Conservation (phyloP, 2,113 vertebrate genomes). For the Charina bottae region DNA sequence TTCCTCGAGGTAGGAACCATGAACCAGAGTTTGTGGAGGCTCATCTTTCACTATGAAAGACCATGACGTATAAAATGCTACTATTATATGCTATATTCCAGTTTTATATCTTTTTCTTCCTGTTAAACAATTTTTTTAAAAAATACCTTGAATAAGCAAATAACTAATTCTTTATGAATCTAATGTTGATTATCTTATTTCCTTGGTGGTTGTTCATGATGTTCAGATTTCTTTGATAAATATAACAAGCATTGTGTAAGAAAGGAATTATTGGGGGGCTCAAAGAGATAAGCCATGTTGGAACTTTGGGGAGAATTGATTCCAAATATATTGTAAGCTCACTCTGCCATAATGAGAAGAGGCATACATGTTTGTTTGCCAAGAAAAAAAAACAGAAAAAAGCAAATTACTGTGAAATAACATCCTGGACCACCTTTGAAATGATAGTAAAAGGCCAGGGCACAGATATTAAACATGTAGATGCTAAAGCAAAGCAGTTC, state of each 20-base stretch:
- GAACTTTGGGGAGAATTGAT: conserved; percentile 41
- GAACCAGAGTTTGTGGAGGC: background rate
- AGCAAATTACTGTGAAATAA: conserved; percentile 9
- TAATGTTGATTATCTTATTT: background rate
- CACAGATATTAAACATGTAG: background rate
- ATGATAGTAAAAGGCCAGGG: background rate
- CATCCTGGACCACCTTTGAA: background rate
- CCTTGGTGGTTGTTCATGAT: background rate
- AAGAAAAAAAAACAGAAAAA: conserved; percentile 1
- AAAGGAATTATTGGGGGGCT: conserved; percentile 4
- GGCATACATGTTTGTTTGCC: background rate
- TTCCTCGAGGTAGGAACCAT: background rate
- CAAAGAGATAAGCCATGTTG: conserved; percentile 19
- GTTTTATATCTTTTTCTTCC: background rate
- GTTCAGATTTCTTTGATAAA: background rate
- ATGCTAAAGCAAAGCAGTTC: background rate
- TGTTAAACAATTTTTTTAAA: background rate
- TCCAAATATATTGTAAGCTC: background rate
- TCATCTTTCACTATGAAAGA: background rate
- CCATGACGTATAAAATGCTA: background rate
- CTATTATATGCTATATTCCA: background rate
- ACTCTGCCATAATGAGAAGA: background rate
- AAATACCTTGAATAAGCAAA: background rate
- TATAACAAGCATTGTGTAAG: background rate
- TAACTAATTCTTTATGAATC: background rate